Evolutionary conservation across 2,797 vertebrate species (phyloP).

Genomic region (Chaetodon trifasciatus): DNA sequence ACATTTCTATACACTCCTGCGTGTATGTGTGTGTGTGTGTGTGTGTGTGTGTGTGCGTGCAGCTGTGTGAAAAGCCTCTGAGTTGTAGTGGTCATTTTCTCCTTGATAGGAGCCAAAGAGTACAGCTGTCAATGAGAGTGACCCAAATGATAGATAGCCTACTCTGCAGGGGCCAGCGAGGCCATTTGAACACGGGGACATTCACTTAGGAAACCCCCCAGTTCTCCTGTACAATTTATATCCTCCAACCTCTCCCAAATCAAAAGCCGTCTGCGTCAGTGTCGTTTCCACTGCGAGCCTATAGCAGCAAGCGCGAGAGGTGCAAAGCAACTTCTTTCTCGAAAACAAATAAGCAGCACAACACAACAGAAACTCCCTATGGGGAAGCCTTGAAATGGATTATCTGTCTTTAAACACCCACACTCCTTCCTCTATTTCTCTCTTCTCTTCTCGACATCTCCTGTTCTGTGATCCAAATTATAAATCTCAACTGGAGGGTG

Average conservation of each 20-base stretch:
- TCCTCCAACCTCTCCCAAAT: conserved; percentile 62
- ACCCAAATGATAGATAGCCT: conserved; percentile 72
- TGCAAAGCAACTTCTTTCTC: conserved; percentile 62
- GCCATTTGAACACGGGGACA: conserved; percentile 64
- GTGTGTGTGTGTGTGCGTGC: neutral
- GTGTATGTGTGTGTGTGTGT: neutral
- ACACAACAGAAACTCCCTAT: conserved; percentile 72
- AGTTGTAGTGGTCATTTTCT: conserved; percentile 63
- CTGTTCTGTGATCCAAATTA: conserved; percentile 82
- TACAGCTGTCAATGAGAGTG: conserved; percentile 70
- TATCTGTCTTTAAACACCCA: conserved; percentile 84
- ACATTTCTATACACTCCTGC: neutral
- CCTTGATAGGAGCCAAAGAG: conserved; percentile 66
- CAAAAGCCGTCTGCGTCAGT: conserved; percentile 64
- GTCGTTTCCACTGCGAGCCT: conserved; percentile 64
- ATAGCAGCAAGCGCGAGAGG: conserved; percentile 58
- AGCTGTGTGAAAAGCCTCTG: conserved; percentile 4
- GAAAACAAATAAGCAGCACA: conserved; percentile 79
- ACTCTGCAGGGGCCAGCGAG: conserved; percentile 54
- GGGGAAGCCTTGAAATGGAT: conserved; percentile 78
- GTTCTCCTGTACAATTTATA: conserved; percentile 63
- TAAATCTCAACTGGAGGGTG: conserved; percentile 79
- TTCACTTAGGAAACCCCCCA: conserved; percentile 60
- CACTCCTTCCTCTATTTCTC: conserved; percentile 68
- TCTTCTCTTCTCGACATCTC: conserved; percentile 67